Evolutionary conservation across 2,888 invertebrate species (phyloP).

Genomic region (Andrena haemorrhoa): DNA sequence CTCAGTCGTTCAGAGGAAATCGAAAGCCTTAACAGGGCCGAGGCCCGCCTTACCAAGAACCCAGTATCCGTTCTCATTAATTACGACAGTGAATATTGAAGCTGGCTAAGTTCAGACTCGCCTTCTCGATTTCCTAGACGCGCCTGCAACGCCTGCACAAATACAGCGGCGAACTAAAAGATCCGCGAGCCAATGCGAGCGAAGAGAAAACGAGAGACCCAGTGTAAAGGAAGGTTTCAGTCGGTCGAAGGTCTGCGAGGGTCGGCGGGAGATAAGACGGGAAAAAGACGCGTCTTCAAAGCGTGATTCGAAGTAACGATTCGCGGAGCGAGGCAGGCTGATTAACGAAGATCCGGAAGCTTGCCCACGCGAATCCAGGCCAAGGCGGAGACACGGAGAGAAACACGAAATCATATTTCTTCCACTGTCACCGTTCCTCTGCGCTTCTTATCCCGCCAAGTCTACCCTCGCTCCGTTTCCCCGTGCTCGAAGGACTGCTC

Average conservation of each 20-base stretch:
- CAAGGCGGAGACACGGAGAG: neutral
- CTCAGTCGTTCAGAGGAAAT: neutral
- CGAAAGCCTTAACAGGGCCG: neutral
- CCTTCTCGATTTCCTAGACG: neutral
- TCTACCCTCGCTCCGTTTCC: neutral
- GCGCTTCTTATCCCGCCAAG: neutral
- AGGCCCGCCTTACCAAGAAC: neutral
- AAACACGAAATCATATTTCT: slow-evolving; percentile 22
- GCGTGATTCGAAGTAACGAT: slow-evolving; percentile 7
- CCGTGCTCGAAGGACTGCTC: neutral
- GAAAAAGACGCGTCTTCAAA: slow-evolving; percentile 12
- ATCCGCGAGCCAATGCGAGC: neutral
- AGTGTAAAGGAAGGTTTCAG: neutral
- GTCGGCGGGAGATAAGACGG: slow-evolving; percentile 15
- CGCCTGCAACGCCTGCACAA: neutral
- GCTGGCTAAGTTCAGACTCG: neutral
- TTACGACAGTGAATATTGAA: neutral
- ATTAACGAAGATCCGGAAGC: slow-evolving; percentile 22
- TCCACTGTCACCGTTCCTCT: neutral
- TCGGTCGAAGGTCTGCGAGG: slow-evolving; percentile 18
- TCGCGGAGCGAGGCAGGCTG: slow-evolving; percentile 22
- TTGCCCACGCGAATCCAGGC: neutral
- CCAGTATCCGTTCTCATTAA: neutral
- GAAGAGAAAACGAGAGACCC: neutral
- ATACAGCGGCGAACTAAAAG: neutral